These are phyloP conservation scores for Plectropomus leopardus DNA, from an alignment of 2,113 vertebrate species.

Conservation along the genomic window DNA sequence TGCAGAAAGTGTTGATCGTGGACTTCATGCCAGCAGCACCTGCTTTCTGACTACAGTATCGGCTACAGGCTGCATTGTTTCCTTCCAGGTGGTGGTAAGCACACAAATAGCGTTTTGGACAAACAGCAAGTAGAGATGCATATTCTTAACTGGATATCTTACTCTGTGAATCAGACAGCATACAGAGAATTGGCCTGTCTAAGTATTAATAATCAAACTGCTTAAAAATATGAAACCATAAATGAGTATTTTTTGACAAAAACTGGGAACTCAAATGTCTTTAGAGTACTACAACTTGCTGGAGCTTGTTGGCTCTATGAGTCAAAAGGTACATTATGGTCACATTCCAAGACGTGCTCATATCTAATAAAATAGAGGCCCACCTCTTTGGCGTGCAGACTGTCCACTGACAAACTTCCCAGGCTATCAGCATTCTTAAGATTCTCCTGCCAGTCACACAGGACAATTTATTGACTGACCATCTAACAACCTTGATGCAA, in stretches of 20 bases:
- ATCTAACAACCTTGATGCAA: conserved; percentile 61
- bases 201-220: neutral
- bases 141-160: neutral
- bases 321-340: conserved; percentile 65
- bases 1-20: neutral
- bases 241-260: conserved; percentile 7
- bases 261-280: neutral
- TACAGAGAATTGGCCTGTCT: neutral
- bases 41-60: conserved; percentile 7
- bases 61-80: neutral
- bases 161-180: neutral
- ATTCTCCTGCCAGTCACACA: conserved; percentile 83
- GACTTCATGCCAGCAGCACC: neutral
- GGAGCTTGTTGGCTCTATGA: conserved; percentile 45
- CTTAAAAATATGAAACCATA: neutral
- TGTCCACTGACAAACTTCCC: conserved; percentile 75
- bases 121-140: conserved; percentile 8
- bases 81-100: neutral
- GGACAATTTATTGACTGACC: conserved; percentile 75
- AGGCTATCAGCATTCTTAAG: conserved; percentile 83
- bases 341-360: conserved; percentile 79
- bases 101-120: neutral
- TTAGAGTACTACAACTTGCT: conserved; percentile 6
- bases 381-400: conserved; percentile 60
- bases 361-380: conserved; percentile 85